A percentile compares a stretch with the other conserved stretches of the same genome.
Evolutionary conservation across 2,888 invertebrate species (phyloP).

Genomic region (Ormia ochracea): DNA sequence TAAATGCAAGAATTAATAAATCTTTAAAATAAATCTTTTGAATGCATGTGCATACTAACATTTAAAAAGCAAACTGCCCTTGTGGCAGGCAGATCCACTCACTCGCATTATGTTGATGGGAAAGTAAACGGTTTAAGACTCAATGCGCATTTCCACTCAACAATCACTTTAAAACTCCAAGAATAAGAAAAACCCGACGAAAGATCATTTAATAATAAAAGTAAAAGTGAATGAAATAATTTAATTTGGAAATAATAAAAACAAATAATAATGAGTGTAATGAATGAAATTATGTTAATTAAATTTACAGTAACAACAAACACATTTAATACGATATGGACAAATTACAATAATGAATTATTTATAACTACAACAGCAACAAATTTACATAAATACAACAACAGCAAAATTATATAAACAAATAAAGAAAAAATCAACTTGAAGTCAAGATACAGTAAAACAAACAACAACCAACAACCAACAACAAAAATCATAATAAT

Average conservation of each 20-base stretch:
- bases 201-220: constrained; percentile 30
- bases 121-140: too few relatives aligned
- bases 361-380: constrained; percentile 22
- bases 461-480: constrained; percentile 23
- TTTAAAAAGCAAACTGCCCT: too few relatives aligned
- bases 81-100: too few relatives aligned
- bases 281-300: constrained; percentile 53
- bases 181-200: not conserved
- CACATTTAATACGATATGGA: constrained; percentile 36
- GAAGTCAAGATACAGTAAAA: constrained; percentile 16
- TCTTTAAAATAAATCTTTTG: too few relatives aligned
- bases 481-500: constrained; percentile 18
- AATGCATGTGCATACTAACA: too few relatives aligned
- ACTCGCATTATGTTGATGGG: too few relatives aligned
- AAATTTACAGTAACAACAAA: constrained; percentile 29
- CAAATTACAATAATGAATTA: constrained; percentile 57
- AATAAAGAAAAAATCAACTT: not conserved
- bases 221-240: constrained; percentile 46
- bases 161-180: not conserved
- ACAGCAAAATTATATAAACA: not conserved
- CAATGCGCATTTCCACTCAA: too few relatives aligned
- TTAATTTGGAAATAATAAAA: constrained; percentile 30
- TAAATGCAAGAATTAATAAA: too few relatives aligned
- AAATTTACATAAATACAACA: constrained; percentile 37
- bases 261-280: constrained; percentile 29